A percentile compares a stretch with the other conserved stretches of the same genome.
Evolutionary conservation across 1,140 invertebrate genomes (phyloP).

Genomic region (Melipona quadrifasciata): DNA sequence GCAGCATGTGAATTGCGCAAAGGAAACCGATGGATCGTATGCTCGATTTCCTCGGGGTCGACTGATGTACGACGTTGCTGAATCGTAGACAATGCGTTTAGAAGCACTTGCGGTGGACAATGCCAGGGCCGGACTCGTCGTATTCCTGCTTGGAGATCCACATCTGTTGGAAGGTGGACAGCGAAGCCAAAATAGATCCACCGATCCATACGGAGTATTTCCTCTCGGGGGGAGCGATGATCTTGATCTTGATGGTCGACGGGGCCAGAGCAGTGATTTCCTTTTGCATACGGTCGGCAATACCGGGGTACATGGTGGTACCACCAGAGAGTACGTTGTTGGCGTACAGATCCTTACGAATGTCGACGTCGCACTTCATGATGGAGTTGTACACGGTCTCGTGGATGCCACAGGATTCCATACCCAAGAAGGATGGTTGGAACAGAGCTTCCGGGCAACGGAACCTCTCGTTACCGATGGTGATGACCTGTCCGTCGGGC

Average conservation of each 20-base stretch:
- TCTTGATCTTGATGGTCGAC: constrained; percentile 95
- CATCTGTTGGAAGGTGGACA: constrained; percentile 94
- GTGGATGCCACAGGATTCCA: constrained; percentile 92
- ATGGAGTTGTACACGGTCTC: constrained; percentile 94
- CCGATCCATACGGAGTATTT: constrained; percentile 97
- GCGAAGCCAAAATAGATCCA: constrained; percentile 92
- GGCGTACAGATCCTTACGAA: constrained; percentile 89
- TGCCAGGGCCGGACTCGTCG: constrained; percentile 92
- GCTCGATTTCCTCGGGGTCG: constrained; percentile 8
- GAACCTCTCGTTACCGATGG: constrained; percentile 94
- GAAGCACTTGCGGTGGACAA: constrained; percentile 93
- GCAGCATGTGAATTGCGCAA: constrained; percentile 43
- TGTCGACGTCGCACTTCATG: constrained; percentile 95
- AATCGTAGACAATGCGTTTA: constrained; percentile 84
- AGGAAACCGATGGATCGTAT: constrained; percentile 3
- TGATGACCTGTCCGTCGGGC: constrained; percentile 90
- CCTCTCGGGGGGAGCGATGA: constrained; percentile 95
- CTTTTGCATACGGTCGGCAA: constrained; percentile 92
- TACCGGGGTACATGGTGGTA: constrained; percentile 96
- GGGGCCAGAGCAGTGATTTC: constrained; percentile 91
- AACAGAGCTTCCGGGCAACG: constrained; percentile 93
- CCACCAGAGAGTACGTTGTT: constrained; percentile 90
- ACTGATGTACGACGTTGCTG: constrained; percentile 38
- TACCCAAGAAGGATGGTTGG: constrained; percentile 91
- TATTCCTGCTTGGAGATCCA: constrained; percentile 96